Evolutionary conservation across 2,113 vertebrate genomes (phyloP).

Genomic region (Dasyprocta punctata): DNA sequence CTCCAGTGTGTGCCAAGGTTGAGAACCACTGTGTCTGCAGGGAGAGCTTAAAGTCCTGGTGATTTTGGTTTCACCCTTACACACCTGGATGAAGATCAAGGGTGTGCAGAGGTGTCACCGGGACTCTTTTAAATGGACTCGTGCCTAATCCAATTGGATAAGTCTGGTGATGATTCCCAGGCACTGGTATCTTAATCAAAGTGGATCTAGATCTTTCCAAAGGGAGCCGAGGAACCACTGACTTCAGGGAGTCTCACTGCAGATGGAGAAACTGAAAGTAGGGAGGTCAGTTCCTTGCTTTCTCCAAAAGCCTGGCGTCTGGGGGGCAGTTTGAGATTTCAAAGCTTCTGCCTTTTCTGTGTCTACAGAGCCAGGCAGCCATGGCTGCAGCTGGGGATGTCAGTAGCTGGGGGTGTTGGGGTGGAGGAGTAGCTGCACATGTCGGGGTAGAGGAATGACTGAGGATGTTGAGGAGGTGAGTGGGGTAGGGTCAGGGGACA

Average conservation of each 20-base stretch:
- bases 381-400: background rate
- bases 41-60: no score
- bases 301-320: background rate
- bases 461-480: background rate
- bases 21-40: background rate
- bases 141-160: background rate
- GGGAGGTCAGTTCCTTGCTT: background rate
- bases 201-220: background rate
- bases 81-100: no score
- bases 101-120: background rate
- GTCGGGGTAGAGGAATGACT: background rate
- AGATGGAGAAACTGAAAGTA: background rate
- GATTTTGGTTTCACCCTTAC: background rate
- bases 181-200: background rate
- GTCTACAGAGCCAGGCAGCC: background rate
- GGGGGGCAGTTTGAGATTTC: background rate
- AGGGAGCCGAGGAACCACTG: background rate
- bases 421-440: background rate
- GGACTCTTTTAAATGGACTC: background rate
- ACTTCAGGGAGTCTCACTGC: background rate
- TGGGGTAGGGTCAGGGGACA: rapidly evolving
- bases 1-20: background rate
- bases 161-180: background rate
- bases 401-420: background rate
- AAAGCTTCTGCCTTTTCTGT: background rate